phyloP scores from a whole-genome alignment of 2,888 invertebrate species.

The Microctonus aethiopoides region DNA sequence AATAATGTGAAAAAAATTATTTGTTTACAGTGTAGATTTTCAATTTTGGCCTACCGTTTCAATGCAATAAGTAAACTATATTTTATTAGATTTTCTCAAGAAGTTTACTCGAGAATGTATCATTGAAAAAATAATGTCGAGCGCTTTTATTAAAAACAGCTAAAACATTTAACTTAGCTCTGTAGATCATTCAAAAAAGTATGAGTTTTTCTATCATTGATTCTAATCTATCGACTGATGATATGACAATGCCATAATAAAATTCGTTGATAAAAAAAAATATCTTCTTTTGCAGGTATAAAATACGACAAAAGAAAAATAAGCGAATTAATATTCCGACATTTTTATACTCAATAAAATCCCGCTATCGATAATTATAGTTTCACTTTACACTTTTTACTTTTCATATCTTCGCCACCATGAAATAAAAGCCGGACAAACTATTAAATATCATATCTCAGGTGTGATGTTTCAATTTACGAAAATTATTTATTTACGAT shows the following conservation, averaged over 20 bases:
- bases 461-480: neutral
- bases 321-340: neutral
- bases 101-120: neutral
- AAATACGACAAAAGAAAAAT: too few species aligned
- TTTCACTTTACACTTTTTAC: neutral
- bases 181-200: neutral
- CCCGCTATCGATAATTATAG: neutral
- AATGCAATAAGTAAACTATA: neutral
- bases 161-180: neutral
- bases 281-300: neutral
- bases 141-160: neutral
- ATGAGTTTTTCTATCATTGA: neutral
- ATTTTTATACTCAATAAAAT: neutral
- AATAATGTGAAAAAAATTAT: neutral
- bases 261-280: too few species aligned
- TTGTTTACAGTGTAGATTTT: neutral
- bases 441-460: neutral
- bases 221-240: neutral
- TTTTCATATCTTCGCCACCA: neutral
- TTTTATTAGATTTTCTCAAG: neutral
- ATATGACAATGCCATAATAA: too few species aligned
- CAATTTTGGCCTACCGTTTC: neutral
- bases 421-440: neutral
- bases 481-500: neutral
- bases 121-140: neutral